Evolutionary conservation across 2,797 vertebrate genomes (phyloP).

Genomic region (Aulostomus chinensis): DNA sequence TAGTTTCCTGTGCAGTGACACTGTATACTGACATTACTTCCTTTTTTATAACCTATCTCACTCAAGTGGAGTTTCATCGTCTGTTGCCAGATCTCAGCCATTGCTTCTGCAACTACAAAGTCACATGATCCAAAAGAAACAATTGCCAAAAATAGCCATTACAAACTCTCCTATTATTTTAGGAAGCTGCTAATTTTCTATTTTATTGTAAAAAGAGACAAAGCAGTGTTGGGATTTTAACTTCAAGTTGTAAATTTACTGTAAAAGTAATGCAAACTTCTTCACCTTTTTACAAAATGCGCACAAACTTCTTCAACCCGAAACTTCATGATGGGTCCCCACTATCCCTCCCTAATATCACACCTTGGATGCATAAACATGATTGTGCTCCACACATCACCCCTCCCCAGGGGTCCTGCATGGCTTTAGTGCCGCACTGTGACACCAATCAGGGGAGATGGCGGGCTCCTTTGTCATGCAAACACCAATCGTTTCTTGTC

Average conservation of each 20-base stretch:
- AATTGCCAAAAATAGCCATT: background rate
- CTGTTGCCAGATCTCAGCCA: background rate
- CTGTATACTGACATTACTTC: no score
- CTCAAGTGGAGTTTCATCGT: background rate
- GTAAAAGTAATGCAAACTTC: constrained; percentile 20
- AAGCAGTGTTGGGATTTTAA: constrained; percentile 1
- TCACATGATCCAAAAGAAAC: no score
- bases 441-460: constrained; percentile 87
- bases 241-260: constrained; percentile 7
- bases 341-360: constrained; percentile 74
- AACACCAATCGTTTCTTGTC: constrained; percentile 83
- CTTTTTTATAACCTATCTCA: constrained; percentile 1
- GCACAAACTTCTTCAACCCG: constrained; percentile 51
- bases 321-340: constrained; percentile 64
- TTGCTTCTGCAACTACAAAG: background rate
- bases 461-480: constrained; percentile 85
- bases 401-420: constrained; percentile 75
- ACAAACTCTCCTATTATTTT: constrained; percentile 4
- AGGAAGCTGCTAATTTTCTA: background rate
- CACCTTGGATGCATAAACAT: constrained; percentile 86
- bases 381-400: constrained; percentile 79
- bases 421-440: constrained; percentile 81
- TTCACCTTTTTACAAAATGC: constrained; percentile 44
- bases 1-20: no score
- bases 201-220: constrained; percentile 7